Conservation (phyloP, 2,888 invertebrate species). For the Heliconius sara region DNA sequence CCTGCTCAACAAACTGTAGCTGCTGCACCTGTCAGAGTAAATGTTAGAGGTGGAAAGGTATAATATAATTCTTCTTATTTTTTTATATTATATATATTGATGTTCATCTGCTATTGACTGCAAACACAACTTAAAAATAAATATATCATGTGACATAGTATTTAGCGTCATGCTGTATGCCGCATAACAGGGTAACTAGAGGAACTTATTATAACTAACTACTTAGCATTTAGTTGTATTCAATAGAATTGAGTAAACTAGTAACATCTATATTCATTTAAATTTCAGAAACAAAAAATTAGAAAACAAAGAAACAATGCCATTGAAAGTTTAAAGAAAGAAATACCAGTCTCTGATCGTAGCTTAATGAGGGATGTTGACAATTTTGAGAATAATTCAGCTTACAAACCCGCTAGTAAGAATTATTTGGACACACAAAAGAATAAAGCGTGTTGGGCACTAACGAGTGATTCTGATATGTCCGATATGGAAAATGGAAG, state of each 20-base stretch:
- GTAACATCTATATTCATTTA: background rate
- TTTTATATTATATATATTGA: background rate
- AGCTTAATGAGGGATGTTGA: conserved; percentile 76
- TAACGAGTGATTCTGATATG: conserved; percentile 88
- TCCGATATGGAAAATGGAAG: conserved; percentile 85
- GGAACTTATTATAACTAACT: background rate
- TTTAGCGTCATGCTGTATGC: too few species aligned
- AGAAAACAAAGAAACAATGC: conserved; percentile 78
- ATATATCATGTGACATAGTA: too few species aligned
- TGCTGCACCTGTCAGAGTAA: conserved; percentile 75
- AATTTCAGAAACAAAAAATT: conserved; percentile 75
- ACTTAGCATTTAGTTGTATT: background rate
- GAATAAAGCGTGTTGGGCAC: conserved; percentile 63
- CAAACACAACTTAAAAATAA: too few species aligned
- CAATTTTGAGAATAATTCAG: conserved; percentile 69
- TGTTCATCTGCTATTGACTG: too few species aligned
- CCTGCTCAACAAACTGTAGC: conserved; percentile 86
- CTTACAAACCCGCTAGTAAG: conserved; percentile 71
- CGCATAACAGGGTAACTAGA: too few species aligned
- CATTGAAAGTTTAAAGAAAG: conserved; percentile 75
- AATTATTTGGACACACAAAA: conserved; percentile 69
- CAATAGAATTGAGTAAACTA: background rate
- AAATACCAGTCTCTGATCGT: conserved; percentile 74
- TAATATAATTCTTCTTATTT: conserved; percentile 12
- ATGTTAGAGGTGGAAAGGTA: conserved; percentile 85